A percentile compares a stretch with the other conserved stretches of the same genome.
Conservation (phyloP, 1,140 invertebrate species). For the Drosophila obscura region DNA sequence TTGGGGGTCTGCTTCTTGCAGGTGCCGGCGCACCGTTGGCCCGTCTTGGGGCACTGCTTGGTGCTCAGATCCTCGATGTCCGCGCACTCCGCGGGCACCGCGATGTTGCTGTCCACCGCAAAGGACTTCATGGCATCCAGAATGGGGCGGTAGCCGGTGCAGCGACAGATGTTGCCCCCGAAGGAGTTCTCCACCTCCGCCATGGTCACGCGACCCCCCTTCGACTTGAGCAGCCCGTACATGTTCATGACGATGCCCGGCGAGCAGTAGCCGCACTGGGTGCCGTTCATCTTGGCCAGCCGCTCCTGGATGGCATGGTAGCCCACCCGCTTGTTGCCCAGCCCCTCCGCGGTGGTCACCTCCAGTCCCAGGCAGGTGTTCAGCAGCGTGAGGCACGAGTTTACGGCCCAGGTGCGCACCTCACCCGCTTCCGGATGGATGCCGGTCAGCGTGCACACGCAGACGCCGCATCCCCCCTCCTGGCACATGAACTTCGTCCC, state of each 20-base stretch:
- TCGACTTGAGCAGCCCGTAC: constrained; percentile 87
- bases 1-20: constrained; percentile 59
- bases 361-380: constrained; percentile 89
- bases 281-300: constrained; percentile 89
- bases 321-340: constrained; percentile 88
- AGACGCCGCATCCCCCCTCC: constrained; percentile 93
- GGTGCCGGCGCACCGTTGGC: constrained; percentile 52
- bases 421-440: constrained; percentile 85
- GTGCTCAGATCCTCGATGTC: constrained; percentile 75
- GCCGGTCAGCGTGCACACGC: constrained; percentile 88
- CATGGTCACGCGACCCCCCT: constrained; percentile 86
- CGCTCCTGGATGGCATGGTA: constrained; percentile 89
- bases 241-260: constrained; percentile 95
- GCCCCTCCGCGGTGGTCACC: constrained; percentile 91
- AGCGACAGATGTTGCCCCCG: constrained; percentile 93
- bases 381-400: constrained; percentile 90
- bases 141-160: constrained; percentile 94
- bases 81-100: constrained; percentile 84
- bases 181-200: constrained; percentile 90
- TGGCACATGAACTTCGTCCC: constrained; percentile 92
- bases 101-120: constrained; percentile 88
- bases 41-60: constrained; percentile 69
- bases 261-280: constrained; percentile 93
- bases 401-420: constrained; percentile 87
- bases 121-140: constrained; percentile 92